Conservation (phyloP, 2,888 invertebrate genomes). For the Drosophila prolongata region DNA sequence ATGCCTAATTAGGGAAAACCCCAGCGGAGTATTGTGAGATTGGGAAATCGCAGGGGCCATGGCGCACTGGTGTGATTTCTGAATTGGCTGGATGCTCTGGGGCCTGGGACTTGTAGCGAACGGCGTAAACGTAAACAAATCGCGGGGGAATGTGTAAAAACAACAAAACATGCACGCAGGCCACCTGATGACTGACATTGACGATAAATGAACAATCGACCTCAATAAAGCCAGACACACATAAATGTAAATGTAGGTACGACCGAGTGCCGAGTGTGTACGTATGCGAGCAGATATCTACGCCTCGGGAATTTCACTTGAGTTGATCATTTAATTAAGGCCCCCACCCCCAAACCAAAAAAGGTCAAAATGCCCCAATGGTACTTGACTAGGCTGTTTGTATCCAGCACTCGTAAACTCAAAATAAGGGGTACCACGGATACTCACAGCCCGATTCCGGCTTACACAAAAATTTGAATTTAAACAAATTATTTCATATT, state of each 20-base stretch:
- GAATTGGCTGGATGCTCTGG: slow-evolving; percentile 2
- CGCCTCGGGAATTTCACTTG: slow-evolving; percentile 28
- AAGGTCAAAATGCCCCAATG: slow-evolving; percentile 2
- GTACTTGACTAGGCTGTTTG: slow-evolving; percentile 15
- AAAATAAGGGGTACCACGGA: background rate
- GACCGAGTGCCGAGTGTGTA: slow-evolving; percentile 19
- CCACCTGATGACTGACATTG: slow-evolving; percentile 72
- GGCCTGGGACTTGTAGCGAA: slow-evolving; percentile 46
- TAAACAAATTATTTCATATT: too few relatives aligned
- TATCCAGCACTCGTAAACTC: slow-evolving; percentile 4
- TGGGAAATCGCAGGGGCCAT: slow-evolving; percentile 13
- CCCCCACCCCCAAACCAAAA: slow-evolving; percentile 8
- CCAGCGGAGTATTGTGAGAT: slow-evolving; percentile 1
- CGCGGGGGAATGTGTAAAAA: slow-evolving; percentile 65
- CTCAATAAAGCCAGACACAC: slow-evolving; percentile 62
- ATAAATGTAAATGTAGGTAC: slow-evolving; percentile 12
- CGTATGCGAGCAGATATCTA: slow-evolving; percentile 20
- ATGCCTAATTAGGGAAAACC: slow-evolving; percentile 2
- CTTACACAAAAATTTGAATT: too few relatives aligned
- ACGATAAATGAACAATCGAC: slow-evolving; percentile 76
- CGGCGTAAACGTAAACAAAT: slow-evolving; percentile 41
- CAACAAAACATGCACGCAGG: slow-evolving; percentile 65
- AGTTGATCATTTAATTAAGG: slow-evolving; percentile 27
- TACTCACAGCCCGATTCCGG: background rate
- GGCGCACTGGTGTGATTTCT: background rate